Evolutionary conservation across 2,888 invertebrate species (phyloP).

Genomic region (Drosophila limbata): DNA sequence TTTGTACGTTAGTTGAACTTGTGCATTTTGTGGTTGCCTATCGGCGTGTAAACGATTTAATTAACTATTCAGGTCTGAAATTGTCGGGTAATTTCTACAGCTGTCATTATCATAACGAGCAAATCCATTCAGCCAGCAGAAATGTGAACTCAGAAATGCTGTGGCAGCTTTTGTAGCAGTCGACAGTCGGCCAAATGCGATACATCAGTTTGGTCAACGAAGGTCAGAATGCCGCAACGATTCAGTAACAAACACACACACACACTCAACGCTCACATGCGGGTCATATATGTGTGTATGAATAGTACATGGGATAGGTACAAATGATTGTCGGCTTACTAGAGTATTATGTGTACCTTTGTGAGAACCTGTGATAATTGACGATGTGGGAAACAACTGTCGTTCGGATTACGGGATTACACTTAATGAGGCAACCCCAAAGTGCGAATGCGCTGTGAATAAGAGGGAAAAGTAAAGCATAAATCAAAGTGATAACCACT

Average conservation of each 20-base stretch:
- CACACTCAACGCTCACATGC: constrained; percentile 26
- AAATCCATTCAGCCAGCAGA: constrained; percentile 39
- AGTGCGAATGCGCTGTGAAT: not conserved
- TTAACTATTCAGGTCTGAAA: constrained; percentile 58
- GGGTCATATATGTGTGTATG: constrained; percentile 32
- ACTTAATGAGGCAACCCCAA: constrained; percentile 43
- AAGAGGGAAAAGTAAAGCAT: constrained; percentile 12
- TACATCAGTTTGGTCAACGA: constrained; percentile 30
- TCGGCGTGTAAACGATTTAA: constrained; percentile 63
- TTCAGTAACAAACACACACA: constrained; percentile 12
- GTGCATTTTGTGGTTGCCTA: constrained; percentile 25
- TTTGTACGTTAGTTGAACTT: constrained; percentile 3
- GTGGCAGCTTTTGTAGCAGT: constrained; percentile 24
- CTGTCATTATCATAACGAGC: constrained; percentile 55
- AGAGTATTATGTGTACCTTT: constrained; percentile 11
- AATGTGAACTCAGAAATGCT: constrained; percentile 20
- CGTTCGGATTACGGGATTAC: constrained; percentile 47
- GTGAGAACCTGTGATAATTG: constrained; percentile 24
- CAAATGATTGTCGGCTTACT: constrained; percentile 6
- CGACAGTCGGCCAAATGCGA: constrained; percentile 8
- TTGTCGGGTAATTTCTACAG: constrained; percentile 70
- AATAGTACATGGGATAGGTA: not conserved
- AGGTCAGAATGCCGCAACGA: constrained; percentile 51
- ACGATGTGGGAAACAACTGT: constrained; percentile 41
- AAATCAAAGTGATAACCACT: constrained; percentile 1